Percentiles rank a stretch among this genome's conserved stretches.
Evolutionary conservation across 2,888 invertebrate species (phyloP).

Genomic region (Ecliptopera silaceata): DNA sequence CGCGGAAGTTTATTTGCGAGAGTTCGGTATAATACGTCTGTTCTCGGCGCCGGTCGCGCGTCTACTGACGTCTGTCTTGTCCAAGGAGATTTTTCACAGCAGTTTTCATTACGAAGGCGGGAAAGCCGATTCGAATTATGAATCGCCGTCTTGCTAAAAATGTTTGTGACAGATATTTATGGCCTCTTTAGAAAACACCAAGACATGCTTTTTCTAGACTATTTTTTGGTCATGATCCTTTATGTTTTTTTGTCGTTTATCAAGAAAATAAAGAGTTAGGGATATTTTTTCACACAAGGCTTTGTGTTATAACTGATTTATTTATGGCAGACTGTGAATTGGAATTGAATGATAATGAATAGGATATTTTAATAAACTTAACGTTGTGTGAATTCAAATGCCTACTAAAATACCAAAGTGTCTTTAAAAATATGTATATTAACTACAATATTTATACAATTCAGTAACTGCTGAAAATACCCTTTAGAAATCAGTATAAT

Average conservation of each 20-base stretch:
- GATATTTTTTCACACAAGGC: too few relatives aligned
- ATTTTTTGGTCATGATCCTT: neutral
- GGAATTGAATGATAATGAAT: too few relatives aligned
- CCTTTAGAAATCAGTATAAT: too few relatives aligned
- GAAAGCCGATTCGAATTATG: slow-evolving; percentile 25
- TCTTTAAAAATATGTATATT: too few relatives aligned
- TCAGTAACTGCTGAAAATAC: too few relatives aligned
- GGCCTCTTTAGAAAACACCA: neutral
- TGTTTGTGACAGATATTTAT: slow-evolving; percentile 6
- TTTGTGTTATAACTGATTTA: too few relatives aligned
- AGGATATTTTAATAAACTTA: too few relatives aligned
- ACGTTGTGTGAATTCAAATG: too few relatives aligned
- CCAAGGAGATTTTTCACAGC: slow-evolving; percentile 19
- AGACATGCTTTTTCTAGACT: neutral
- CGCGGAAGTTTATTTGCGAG: slow-evolving; percentile 18
- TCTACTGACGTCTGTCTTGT: slow-evolving; percentile 17
- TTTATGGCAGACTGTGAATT: too few relatives aligned
- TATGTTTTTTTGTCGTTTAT: neutral
- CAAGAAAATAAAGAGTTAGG: too few relatives aligned
- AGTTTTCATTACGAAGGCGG: slow-evolving; percentile 29
- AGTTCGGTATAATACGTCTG: slow-evolving; percentile 13
- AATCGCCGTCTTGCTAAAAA: slow-evolving; percentile 4
- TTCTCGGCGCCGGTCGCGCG: slow-evolving; percentile 28
- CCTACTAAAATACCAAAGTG: too few relatives aligned
- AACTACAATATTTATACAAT: too few relatives aligned